Conservation (phyloP, 2,113 vertebrate species). For the Colius striatus region DNA sequence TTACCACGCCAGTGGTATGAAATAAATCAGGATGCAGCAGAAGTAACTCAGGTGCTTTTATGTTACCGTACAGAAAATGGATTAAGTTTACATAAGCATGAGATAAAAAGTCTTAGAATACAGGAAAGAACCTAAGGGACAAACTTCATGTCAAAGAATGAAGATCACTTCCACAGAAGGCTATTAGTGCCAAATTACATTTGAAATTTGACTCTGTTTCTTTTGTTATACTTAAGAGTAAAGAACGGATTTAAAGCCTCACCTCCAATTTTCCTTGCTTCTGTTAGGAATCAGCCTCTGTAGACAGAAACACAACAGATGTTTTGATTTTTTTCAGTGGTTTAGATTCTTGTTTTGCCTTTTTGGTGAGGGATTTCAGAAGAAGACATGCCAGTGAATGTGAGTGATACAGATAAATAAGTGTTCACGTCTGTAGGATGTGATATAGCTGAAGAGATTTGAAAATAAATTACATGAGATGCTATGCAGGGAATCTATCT, state of each 20-base stretch:
- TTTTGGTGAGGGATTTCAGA: not conserved
- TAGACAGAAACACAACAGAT: not conserved
- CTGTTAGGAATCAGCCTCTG: not conserved
- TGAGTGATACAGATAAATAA: not conserved
- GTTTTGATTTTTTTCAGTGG: not conserved
- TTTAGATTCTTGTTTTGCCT: not conserved
- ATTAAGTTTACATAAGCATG: not conserved
- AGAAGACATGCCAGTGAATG: not conserved
- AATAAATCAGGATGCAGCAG: not conserved
- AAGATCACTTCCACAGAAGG: not conserved
- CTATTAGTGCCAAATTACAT: not conserved
- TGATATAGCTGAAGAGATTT: not conserved
- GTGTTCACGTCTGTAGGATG: not conserved
- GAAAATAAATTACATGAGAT: not conserved
- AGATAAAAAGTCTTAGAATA: not conserved
- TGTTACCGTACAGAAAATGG: not conserved
- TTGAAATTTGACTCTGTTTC: not conserved
- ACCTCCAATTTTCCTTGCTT: not conserved
- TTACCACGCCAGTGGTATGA: not conserved
- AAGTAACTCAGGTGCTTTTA: not conserved
- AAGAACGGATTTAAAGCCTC: not conserved
- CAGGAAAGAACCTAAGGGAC: not conserved
- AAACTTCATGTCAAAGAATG: not conserved
- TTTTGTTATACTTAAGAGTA: not conserved
- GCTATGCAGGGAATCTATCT: not conserved